phyloP scores from a whole-genome alignment of 1,140 invertebrate genomes.

The Druon quercuslanigerum region DNA sequence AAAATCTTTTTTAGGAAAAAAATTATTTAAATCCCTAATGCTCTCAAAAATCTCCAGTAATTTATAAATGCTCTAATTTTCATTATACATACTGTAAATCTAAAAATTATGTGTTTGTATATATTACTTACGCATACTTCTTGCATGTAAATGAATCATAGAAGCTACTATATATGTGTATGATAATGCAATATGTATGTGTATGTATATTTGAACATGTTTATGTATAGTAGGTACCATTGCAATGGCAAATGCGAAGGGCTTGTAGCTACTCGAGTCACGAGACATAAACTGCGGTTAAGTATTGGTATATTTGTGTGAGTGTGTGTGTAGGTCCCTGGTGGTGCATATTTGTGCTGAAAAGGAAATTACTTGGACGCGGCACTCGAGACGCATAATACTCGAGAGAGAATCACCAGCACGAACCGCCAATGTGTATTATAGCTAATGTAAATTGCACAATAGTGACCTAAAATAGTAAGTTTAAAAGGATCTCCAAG shows the following conservation, averaged over 20 bases:
- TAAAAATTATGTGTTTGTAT: too few species aligned
- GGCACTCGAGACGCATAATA: constrained; percentile 23
- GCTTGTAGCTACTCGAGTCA: constrained; percentile 11
- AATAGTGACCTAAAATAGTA: too few species aligned
- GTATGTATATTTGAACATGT: background rate
- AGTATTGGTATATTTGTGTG: background rate
- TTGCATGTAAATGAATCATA: too few species aligned
- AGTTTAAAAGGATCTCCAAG: too few species aligned
- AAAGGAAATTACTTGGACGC: constrained; percentile 28
- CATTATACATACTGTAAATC: too few species aligned
- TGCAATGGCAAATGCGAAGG: constrained; percentile 1
- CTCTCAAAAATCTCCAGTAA: too few species aligned
- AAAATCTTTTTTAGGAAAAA: too few species aligned
- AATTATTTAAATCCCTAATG: too few species aligned
- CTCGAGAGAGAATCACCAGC: background rate
- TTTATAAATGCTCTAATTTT: too few species aligned
- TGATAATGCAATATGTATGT: background rate
- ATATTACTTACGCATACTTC: too few species aligned
- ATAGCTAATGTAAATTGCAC: background rate
- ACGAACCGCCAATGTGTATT: background rate
- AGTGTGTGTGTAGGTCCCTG: background rate
- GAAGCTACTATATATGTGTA: background rate
- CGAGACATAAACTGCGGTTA: constrained; percentile 12
- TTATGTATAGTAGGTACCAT: constrained; percentile 4
- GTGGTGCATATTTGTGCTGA: constrained; percentile 5